Percentiles rank a stretch among this genome's conserved stretches.
Evolutionary conservation across 2,888 invertebrate genomes (phyloP).

Genomic region (Eupithecia vulgata): DNA sequence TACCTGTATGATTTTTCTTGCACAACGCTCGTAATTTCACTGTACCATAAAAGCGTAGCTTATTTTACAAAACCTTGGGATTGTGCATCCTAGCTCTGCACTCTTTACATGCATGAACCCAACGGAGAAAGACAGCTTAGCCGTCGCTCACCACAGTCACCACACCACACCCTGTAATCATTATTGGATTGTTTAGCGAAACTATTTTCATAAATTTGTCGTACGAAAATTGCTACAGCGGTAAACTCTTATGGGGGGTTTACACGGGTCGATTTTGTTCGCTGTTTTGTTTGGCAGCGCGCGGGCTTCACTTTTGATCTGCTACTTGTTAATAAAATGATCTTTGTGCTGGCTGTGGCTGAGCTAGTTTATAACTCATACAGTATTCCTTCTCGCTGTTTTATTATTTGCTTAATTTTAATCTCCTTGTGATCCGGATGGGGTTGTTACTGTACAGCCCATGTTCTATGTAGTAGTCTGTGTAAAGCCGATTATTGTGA

Average conservation of each 20-base stretch:
- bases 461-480: neutral
- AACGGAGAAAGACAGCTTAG: neutral
- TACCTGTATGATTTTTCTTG: neutral
- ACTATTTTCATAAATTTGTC: conserved; percentile 4
- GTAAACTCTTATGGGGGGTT: neutral
- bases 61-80: neutral
- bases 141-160: neutral
- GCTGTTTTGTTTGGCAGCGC: neutral
- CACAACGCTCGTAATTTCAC: neutral
- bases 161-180: neutral
- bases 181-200: conserved; percentile 3
- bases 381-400: neutral
- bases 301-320: neutral
- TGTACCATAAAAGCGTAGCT: neutral
- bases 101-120: neutral
- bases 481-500: neutral
- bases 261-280: no score
- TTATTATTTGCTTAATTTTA: neutral
- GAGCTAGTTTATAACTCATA: neutral
- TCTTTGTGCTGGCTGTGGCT: neutral
- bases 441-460: neutral
- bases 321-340: neutral
- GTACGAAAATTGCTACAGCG: neutral
- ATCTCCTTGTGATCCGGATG: neutral
- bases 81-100: neutral